A percentile compares a stretch with the other conserved stretches of the same genome.
These are phyloP conservation scores for Tyto alba DNA, from an alignment of 2,113 vertebrate genomes.

Conservation along the genomic window DNA sequence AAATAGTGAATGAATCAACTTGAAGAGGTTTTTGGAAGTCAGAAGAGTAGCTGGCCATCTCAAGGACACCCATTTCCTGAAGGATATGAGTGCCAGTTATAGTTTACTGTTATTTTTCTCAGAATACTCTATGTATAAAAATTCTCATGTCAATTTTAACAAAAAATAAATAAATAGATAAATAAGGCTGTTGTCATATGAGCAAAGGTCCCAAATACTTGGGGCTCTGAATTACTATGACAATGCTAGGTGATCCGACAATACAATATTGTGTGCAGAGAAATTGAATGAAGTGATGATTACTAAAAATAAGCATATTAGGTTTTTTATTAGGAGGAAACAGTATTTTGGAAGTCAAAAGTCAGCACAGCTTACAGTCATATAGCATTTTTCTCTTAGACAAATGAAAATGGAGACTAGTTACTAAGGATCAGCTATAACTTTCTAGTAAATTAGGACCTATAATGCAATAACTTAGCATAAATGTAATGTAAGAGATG, in stretches of 20 bases:
- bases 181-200: neutral
- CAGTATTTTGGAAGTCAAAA: neutral
- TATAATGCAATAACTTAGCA: neutral
- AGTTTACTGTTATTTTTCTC: slow-evolving; percentile 52
- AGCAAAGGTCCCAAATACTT: neutral
- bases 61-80: slow-evolving; percentile 15
- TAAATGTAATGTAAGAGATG: neutral
- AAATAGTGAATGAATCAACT: slow-evolving; percentile 5
- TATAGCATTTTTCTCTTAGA: neutral
- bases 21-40: slow-evolving; percentile 36
- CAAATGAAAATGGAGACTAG: neutral
- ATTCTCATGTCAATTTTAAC: neutral
- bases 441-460: neutral
- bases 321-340: accelerated
- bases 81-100: neutral
- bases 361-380: neutral
- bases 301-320: accelerated
- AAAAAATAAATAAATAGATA: neutral
- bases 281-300: neutral
- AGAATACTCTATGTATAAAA: slow-evolving; percentile 36
- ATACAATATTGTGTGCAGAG: neutral
- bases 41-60: slow-evolving; percentile 3
- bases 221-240: neutral
- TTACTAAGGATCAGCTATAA: neutral
- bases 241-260: neutral